A percentile compares a stretch with the other conserved stretches of the same genome.
phyloP scores from a whole-genome alignment of 2,113 vertebrate species.

The sheep (Ovis aries) region ARS-UI_Ramb_v3.0 NC_056080.1:23345501-23346000 shows the following conservation, averaged over 20 bases:
- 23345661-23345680: not conserved
- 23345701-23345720: not conserved
- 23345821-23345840: constrained; percentile 70
- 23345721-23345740: constrained; percentile 18
- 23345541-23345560: not conserved
- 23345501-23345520: not conserved
- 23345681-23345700: not conserved
- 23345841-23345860: constrained; percentile 66
- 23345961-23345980: not conserved
- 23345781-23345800: constrained; percentile 74
- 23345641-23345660: not conserved
- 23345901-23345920: constrained; percentile 59
- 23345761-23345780: constrained; percentile 60
- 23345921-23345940: constrained; percentile 36
- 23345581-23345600: constrained; percentile 28
- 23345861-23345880: constrained; percentile 67
- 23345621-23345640: not conserved
- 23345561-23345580: not conserved
- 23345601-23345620: not conserved
- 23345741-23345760: constrained; percentile 52
- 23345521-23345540: constrained; percentile 4
- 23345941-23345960: constrained; percentile 39
- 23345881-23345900: constrained; percentile 65
- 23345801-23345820: constrained; percentile 70
- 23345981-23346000: constrained; percentile 33